phyloP scores from a whole-genome alignment of 2,888 invertebrate species.

The Synergus gifuensis region DNA sequence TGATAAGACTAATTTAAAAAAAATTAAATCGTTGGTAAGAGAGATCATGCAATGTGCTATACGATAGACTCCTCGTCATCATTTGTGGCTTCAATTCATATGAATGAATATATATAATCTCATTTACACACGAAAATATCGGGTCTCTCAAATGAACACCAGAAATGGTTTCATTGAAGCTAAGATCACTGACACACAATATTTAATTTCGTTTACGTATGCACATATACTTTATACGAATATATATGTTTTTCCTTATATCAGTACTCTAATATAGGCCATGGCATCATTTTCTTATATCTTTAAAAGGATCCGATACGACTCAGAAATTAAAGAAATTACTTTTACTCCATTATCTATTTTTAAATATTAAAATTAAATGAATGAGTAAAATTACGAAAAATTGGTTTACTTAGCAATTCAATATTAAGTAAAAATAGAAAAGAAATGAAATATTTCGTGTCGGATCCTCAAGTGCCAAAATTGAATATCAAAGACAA shows the following conservation, averaged over 20 bases:
- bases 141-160: not conserved
- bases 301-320: conserved; percentile 59
- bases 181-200: conserved; percentile 35
- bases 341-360: not conserved
- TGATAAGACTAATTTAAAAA: not conserved
- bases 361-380: no score
- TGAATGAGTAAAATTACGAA: no score
- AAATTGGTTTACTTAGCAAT: no score
- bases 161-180: conserved; percentile 6
- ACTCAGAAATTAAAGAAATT: not conserved
- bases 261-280: conserved; percentile 68
- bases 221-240: conserved; percentile 40
- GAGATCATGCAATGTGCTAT: conserved; percentile 29
- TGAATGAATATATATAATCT: not conserved
- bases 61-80: not conserved
- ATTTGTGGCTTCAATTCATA: not conserved
- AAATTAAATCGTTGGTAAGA: not conserved
- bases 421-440: not conserved
- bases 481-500: conserved; percentile 58
- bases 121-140: not conserved
- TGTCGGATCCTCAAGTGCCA: conserved; percentile 51
- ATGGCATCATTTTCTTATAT: conserved; percentile 66
- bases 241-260: conserved; percentile 43
- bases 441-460: not conserved
- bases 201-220: conserved; percentile 31